A percentile compares a stretch with the other conserved stretches of the same genome.
Evolutionary conservation across 2,113 vertebrate species (phyloP).

Genomic region (Ammodytes dubius): DNA sequence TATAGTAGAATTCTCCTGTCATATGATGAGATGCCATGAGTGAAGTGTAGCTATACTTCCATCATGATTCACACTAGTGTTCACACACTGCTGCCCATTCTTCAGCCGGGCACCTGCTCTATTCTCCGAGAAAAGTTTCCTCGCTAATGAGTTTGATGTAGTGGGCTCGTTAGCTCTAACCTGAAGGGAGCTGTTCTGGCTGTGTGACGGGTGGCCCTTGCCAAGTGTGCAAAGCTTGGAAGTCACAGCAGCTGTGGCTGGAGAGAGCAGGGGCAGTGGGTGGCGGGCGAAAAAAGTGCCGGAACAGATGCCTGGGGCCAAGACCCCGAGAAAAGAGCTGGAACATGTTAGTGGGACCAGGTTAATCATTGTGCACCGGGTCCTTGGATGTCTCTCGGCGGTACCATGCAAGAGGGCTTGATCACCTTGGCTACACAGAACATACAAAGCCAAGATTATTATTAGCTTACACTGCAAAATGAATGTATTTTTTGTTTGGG

Average conservation of each 20-base stretch:
- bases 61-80: slow-evolving; percentile 34
- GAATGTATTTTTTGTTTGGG: neutral
- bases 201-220: slow-evolving; percentile 74
- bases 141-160: slow-evolving; percentile 86
- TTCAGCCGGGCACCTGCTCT: slow-evolving; percentile 67
- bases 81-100: slow-evolving; percentile 45
- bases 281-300: slow-evolving; percentile 63
- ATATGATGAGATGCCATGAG: neutral
- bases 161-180: slow-evolving; percentile 85
- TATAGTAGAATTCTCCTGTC: neutral
- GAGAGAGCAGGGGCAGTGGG: slow-evolving; percentile 70
- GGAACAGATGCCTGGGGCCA: slow-evolving; percentile 79
- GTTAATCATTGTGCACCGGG: slow-evolving; percentile 82
- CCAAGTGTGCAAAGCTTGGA: slow-evolving; percentile 80
- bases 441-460: slow-evolving; percentile 14
- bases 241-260: slow-evolving; percentile 76
- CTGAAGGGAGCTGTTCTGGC: slow-evolving; percentile 87
- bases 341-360: slow-evolving; percentile 66
- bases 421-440: slow-evolving; percentile 56
- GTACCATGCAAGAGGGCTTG: slow-evolving; percentile 37
- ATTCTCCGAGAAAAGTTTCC: slow-evolving; percentile 76
- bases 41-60: slow-evolving; percentile 1
- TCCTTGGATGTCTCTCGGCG: slow-evolving; percentile 62
- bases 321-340: slow-evolving; percentile 67
- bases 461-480: neutral